Conservation (phyloP, 2,113 vertebrate species). For the Anguilla japonica region DNA sequence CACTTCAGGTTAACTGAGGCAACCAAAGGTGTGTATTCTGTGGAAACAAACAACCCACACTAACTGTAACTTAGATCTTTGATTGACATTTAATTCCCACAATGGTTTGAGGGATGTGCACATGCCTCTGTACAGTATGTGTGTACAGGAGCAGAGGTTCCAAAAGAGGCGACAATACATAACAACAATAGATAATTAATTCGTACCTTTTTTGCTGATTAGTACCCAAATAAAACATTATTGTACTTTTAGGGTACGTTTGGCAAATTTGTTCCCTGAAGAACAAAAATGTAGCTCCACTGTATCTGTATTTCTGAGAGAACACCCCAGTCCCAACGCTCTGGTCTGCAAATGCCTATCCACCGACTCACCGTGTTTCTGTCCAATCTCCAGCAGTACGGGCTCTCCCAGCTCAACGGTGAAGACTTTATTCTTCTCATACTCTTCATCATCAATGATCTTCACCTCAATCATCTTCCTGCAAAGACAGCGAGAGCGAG, state of each 20-base stretch:
- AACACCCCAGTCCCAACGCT: too few species aligned
- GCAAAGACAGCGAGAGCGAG: conserved; percentile 36
- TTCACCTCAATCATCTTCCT: conserved; percentile 76
- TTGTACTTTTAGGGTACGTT: too few species aligned
- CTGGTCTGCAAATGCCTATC: background rate
- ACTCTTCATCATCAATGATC: conserved; percentile 74
- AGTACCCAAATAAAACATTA: too few species aligned
- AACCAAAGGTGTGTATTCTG: too few species aligned
- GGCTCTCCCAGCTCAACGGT: conserved; percentile 73
- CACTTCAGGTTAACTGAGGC: background rate
- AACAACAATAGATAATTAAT: too few species aligned
- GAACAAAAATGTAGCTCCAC: too few species aligned
- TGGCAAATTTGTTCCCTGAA: too few species aligned
- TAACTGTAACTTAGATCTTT: background rate
- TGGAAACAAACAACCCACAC: background rate
- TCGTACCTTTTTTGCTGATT: too few species aligned
- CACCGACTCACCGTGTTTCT: conserved; percentile 62
- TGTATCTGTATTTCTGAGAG: too few species aligned
- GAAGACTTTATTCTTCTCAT: conserved; percentile 74
- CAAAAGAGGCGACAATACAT: too few species aligned
- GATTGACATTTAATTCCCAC: background rate
- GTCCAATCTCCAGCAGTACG: conserved; percentile 71
- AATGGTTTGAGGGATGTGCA: background rate
- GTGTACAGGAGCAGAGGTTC: background rate
- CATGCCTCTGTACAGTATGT: background rate